Evolutionary conservation across 2,888 invertebrate genomes (phyloP).

Genomic region (Clanis bilineata): DNA sequence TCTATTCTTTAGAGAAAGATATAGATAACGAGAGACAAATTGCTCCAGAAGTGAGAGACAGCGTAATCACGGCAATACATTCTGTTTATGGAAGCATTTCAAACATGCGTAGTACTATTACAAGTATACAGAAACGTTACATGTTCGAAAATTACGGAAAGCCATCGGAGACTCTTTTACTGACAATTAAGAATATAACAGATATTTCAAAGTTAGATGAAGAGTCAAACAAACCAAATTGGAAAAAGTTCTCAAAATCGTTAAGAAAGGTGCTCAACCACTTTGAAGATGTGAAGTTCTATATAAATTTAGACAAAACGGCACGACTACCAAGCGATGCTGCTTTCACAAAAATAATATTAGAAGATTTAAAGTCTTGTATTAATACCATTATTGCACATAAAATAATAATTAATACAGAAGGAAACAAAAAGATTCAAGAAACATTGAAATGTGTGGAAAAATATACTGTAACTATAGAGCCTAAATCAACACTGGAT

Average conservation of each 20-base stretch:
- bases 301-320: slow-evolving; percentile 74
- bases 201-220: slow-evolving; percentile 33
- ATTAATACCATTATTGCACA: slow-evolving; percentile 39
- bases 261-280: slow-evolving; percentile 66
- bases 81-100: slow-evolving; percentile 78
- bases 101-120: slow-evolving; percentile 77
- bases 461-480: slow-evolving; percentile 40
- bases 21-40: slow-evolving; percentile 42
- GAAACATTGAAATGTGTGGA: slow-evolving; percentile 39
- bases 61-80: slow-evolving; percentile 70
- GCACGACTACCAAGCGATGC: slow-evolving; percentile 71
- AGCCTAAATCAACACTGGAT: slow-evolving; percentile 53
- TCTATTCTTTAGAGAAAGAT: slow-evolving; percentile 64
- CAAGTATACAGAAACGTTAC: slow-evolving; percentile 67
- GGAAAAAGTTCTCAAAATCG: slow-evolving; percentile 56
- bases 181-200: slow-evolving; percentile 56
- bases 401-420: slow-evolving; percentile 30
- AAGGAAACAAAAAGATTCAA: slow-evolving; percentile 30
- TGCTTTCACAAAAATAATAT: slow-evolving; percentile 65
- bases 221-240: slow-evolving; percentile 35
- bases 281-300: slow-evolving; percentile 76
- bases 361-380: slow-evolving; percentile 54
- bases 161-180: slow-evolving; percentile 59
- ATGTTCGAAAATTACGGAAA: slow-evolving; percentile 72
- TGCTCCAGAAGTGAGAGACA: slow-evolving; percentile 50